These are phyloP conservation scores for Chrysomela aeneicollis DNA, from an alignment of 2,888 invertebrate species.

Conservation along the genomic window DNA sequence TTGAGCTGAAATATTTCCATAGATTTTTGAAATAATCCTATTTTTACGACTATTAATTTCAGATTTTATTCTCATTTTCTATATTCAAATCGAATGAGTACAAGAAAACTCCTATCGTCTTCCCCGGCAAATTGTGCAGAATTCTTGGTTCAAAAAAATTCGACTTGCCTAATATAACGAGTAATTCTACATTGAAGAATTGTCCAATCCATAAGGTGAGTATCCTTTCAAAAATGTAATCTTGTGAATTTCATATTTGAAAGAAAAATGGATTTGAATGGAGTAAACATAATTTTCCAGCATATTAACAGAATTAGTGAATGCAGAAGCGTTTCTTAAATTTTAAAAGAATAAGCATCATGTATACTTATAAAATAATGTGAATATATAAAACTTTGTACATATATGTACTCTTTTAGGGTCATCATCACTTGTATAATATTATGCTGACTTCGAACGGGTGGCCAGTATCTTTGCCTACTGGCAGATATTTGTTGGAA, in stretches of 20 bases:
- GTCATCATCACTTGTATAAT: neutral
- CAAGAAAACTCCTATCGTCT: neutral
- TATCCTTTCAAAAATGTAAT: no score
- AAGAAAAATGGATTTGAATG: no score
- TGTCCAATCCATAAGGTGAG: neutral
- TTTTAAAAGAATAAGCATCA: no score
- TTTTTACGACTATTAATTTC: neutral
- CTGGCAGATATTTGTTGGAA: neutral
- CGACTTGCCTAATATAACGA: neutral
- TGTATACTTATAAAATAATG: no score
- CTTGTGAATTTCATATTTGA: no score
- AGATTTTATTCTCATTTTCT: neutral
- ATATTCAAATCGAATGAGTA: slow-evolving; percentile 1
- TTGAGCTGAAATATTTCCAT: no score
- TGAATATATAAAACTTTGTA: no score
- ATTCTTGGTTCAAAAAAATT: neutral
- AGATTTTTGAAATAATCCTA: no score
- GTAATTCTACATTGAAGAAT: neutral
- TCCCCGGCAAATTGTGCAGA: neutral
- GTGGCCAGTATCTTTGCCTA: neutral
- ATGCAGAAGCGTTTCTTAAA: no score
- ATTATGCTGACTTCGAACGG: neutral
- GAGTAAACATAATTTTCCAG: no score
- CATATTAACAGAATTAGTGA: no score
- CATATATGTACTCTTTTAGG: no score